Percentiles rank a stretch among this genome's conserved stretches.
Conservation (phyloP, 2,113 vertebrate species). For the Gymnocephalus cernua region DNA sequence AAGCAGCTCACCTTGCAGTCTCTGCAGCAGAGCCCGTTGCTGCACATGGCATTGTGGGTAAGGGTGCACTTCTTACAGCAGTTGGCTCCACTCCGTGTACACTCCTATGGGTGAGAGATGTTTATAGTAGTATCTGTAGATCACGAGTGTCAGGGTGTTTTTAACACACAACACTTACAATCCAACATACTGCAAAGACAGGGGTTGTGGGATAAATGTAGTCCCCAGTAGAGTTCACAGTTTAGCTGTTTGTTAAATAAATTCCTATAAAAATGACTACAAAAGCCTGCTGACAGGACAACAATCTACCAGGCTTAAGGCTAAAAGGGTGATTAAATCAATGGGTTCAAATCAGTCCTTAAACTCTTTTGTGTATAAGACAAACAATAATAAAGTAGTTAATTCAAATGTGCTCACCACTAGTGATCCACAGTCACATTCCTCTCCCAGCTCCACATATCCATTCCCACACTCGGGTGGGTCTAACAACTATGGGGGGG, state of each 20-base stretch:
- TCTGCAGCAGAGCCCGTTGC: slow-evolving; percentile 94
- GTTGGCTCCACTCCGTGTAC: slow-evolving; percentile 88
- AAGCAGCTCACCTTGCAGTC: slow-evolving; percentile 90
- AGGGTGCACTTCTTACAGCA: slow-evolving; percentile 99
- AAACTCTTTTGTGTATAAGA: background rate
- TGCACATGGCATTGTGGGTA: slow-evolving; percentile 97
- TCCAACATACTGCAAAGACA: background rate
- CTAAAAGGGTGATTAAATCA: background rate
- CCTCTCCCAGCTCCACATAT: slow-evolving; percentile 94
- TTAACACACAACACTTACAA: background rate
- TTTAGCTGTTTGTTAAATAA: background rate
- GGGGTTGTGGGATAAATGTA: background rate
- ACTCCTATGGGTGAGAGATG: slow-evolving; percentile 85
- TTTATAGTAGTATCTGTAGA: background rate
- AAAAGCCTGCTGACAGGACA: no score
- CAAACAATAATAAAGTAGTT: background rate
- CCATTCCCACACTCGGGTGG: slow-evolving; percentile 95
- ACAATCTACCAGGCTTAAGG: background rate
- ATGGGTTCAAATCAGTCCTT: background rate
- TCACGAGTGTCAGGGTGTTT: background rate
- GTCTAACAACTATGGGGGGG: slow-evolving; percentile 87
- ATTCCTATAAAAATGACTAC: no score
- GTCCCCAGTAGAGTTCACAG: background rate
- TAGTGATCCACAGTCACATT: slow-evolving; percentile 95
- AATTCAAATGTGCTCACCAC: slow-evolving; percentile 83